These are phyloP conservation scores for Myotis vivesi DNA, from an alignment of 2,797 vertebrate genomes.

Conservation along the genomic window DNA sequence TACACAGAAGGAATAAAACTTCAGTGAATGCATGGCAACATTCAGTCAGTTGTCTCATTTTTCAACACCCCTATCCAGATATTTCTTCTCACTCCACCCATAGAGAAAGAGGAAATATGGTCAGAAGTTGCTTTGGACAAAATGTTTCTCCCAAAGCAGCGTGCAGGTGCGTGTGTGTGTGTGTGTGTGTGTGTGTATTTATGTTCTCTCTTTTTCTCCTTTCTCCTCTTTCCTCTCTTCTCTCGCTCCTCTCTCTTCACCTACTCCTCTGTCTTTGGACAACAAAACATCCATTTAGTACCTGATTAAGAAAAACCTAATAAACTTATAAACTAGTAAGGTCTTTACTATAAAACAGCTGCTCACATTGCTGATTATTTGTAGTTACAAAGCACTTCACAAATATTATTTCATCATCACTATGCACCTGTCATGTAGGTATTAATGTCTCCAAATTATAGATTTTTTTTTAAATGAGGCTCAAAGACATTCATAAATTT, in stretches of 20 bases:
- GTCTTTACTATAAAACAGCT: neutral
- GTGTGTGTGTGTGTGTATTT: too few relatives aligned
- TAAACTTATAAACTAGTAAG: neutral
- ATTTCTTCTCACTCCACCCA: constrained; percentile 45
- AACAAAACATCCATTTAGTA: neutral
- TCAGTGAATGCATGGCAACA: constrained; percentile 13
- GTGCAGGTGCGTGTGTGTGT: too few relatives aligned
- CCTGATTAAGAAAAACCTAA: neutral
- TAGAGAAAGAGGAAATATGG: constrained; percentile 45
- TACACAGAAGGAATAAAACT: constrained; percentile 51
- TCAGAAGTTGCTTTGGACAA: constrained; percentile 41
- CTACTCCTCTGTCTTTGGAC: neutral
- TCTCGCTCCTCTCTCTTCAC: neutral
- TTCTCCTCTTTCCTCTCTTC: neutral
- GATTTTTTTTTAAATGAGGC: neutral
- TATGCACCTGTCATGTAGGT: neutral
- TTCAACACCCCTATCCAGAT: constrained; percentile 26
- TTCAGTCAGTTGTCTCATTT: constrained; percentile 50
- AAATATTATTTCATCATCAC: neutral
- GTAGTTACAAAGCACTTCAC: neutral
- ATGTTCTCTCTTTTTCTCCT: neutral
- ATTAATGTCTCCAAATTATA: neutral
- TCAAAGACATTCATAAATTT: neutral
- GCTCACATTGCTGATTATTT: neutral
- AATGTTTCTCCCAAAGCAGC: constrained; percentile 40